These are phyloP conservation scores for Ganaspis brasiliensis DNA, from an alignment of 2,888 invertebrate species.

Conservation along the genomic window DNA sequence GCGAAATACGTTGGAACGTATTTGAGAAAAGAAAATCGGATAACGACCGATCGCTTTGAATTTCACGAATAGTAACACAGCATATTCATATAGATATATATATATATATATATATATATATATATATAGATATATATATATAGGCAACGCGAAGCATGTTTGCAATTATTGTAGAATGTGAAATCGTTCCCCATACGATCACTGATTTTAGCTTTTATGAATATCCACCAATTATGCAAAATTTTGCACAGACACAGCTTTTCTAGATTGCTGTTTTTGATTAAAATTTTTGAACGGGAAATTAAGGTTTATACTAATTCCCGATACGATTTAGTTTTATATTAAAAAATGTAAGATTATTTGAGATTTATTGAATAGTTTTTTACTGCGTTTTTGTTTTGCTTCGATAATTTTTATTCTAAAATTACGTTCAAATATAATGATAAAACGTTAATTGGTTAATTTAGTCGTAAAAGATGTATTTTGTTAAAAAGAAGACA, in stretches of 20 bases:
- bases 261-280: not conserved
- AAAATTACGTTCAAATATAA: too few species aligned
- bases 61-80: constrained; percentile 4
- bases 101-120: too few species aligned
- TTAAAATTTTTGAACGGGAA: not conserved
- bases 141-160: not conserved
- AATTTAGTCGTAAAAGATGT: too few species aligned
- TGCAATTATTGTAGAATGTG: constrained; percentile 26
- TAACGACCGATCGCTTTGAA: constrained; percentile 11
- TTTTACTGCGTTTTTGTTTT: too few species aligned
- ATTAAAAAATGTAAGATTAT: not conserved
- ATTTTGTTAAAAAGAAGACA: too few species aligned
- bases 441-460: too few species aligned
- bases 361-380: too few species aligned
- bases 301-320: not conserved
- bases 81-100: not conserved
- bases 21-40: constrained; percentile 32
- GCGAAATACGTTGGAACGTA: not conserved
- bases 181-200: constrained; percentile 12
- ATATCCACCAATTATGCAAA: constrained; percentile 4
- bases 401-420: too few species aligned
- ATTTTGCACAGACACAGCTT: not conserved
- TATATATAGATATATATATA: too few species aligned
- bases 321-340: not conserved
- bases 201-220: constrained; percentile 22